These are phyloP conservation scores for Atethmia centrago DNA, from an alignment of 2,888 invertebrate species.

Conservation along the genomic window DNA sequence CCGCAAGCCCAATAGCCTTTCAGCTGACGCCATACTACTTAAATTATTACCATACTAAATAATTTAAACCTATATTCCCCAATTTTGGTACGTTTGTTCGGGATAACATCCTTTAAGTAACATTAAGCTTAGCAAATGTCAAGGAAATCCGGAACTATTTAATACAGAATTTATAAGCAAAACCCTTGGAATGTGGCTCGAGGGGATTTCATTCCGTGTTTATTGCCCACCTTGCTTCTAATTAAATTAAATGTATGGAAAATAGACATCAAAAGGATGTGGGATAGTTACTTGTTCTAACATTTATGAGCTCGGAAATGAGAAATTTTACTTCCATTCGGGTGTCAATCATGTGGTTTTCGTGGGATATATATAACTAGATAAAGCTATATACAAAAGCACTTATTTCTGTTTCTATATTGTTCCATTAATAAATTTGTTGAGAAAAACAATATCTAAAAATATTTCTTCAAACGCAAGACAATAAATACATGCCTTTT, in stretches of 20 bases:
- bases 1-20: no score
- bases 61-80: slow-evolving; percentile 5
- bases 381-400: not conserved
- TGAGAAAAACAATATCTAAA: not conserved
- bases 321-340: not conserved
- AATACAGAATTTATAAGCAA: slow-evolving; percentile 68
- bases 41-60: slow-evolving; percentile 1
- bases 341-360: not conserved
- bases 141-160: slow-evolving; percentile 69
- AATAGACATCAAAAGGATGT: slow-evolving; percentile 52
- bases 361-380: not conserved
- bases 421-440: no score
- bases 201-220: slow-evolving; percentile 66
- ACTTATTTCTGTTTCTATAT: not conserved
- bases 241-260: slow-evolving; percentile 70
- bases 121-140: slow-evolving; percentile 57
- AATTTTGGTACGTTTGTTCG: slow-evolving; percentile 23
- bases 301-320: slow-evolving; percentile 12
- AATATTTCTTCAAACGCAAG: not conserved
- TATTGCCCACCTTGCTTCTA: slow-evolving; percentile 59
- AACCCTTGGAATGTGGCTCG: slow-evolving; percentile 58
- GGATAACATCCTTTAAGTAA: slow-evolving; percentile 33
- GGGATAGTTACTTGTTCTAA: slow-evolving; percentile 1
- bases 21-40: no score
- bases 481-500: not conserved